A percentile compares a stretch with the other conserved stretches of the same genome.
These are phyloP conservation scores for Tetramorium alpestre DNA, from an alignment of 1,140 invertebrate genomes.

Conservation along the genomic window DNA sequence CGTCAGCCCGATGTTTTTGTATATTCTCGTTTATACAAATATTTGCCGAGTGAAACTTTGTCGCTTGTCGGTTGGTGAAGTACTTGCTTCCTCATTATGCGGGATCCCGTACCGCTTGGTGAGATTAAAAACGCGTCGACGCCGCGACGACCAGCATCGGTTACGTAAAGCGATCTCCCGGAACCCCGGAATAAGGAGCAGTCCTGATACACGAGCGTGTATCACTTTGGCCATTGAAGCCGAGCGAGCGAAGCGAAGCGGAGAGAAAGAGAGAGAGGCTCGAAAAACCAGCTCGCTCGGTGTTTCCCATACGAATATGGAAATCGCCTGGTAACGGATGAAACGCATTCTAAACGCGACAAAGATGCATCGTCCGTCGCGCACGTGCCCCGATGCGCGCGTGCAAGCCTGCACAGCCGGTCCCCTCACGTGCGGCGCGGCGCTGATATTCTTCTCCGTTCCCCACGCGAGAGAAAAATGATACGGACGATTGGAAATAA, in stretches of 20 bases:
- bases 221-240: not conserved
- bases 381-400: constrained; percentile 48
- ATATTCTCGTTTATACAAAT: not conserved
- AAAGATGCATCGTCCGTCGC: constrained; percentile 51
- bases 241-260: constrained; percentile 16
- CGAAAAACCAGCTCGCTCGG: constrained; percentile 40
- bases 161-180: constrained; percentile 39
- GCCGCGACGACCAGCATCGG: not conserved
- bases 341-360: constrained; percentile 58
- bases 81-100: not conserved
- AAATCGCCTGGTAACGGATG: constrained; percentile 52
- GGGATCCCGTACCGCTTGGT: too few species aligned
- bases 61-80: not conserved
- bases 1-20: not conserved
- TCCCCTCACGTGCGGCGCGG: constrained; percentile 6
- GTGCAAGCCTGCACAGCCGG: not conserved
- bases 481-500: not conserved
- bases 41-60: not conserved
- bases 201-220: constrained; percentile 22
- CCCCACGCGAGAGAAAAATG: not conserved
- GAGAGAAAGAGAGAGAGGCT: not conserved
- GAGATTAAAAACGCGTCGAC: constrained; percentile 28
- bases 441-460: not conserved
- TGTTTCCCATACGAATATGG: constrained; percentile 57
- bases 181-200: constrained; percentile 38